These are phyloP conservation scores for Nicator chloris DNA, from an alignment of 2,113 vertebrate species.

Conservation along the genomic window DNA sequence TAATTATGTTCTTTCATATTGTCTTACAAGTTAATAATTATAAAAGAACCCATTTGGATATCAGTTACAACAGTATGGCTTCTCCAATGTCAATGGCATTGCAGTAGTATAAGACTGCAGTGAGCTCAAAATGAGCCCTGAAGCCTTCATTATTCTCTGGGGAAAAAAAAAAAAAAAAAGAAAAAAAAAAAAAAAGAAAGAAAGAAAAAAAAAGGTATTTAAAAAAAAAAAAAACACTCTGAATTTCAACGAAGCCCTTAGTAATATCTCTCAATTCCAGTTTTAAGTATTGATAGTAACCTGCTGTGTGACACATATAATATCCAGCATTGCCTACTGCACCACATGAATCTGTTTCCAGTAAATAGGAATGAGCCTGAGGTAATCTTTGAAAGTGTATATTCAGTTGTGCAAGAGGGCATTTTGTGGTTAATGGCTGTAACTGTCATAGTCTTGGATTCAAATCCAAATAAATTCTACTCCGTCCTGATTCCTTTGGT, in stretches of 20 bases:
- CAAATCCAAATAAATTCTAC: neutral
- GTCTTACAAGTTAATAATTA: conserved; percentile 4
- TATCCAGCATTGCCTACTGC: neutral
- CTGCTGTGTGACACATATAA: neutral
- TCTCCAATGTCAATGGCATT: neutral
- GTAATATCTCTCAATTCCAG: neutral
- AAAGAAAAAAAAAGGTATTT: too few species aligned
- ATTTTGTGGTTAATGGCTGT: neutral
- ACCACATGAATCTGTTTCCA: neutral
- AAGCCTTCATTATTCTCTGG: neutral
- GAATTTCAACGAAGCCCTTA: conserved; percentile 21
- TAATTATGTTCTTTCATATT: neutral
- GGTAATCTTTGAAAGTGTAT: neutral
- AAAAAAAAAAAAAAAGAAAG: neutral
- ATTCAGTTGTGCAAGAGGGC: neutral
- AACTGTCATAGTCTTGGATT: neutral
- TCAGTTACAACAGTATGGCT: neutral
- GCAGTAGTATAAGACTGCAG: neutral
- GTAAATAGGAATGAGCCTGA: neutral
- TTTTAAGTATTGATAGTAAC: conserved; percentile 1
- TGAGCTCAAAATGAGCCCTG: neutral
- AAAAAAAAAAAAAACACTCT: neutral
- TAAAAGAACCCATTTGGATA: neutral
- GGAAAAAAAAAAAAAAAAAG: neutral
- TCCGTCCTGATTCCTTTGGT: neutral